Evolutionary conservation across 2,113 vertebrate species (phyloP).

Genomic region (Gambusia holbrooki): DNA sequence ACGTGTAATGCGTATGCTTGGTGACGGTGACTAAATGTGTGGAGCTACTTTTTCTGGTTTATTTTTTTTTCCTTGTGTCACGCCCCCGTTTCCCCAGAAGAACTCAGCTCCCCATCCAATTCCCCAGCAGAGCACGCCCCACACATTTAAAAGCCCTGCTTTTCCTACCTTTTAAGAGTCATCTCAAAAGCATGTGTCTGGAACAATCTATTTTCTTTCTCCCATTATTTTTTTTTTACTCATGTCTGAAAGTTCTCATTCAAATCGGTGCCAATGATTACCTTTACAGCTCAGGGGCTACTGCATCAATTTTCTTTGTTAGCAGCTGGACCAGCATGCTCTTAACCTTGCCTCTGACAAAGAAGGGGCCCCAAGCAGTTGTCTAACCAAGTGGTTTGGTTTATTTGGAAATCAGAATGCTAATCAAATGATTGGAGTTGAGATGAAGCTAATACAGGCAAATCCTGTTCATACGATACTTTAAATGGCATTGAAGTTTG

Average conservation of each 20-base stretch:
- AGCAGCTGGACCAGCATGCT: slow-evolving; percentile 31
- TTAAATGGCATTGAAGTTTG: not conserved
- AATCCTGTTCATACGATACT: not conserved
- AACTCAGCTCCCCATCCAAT: no score
- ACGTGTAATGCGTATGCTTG: no score
- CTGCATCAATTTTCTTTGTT: slow-evolving; percentile 40
- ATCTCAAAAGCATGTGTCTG: slow-evolving; percentile 23
- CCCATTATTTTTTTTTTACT: slow-evolving; percentile 1
- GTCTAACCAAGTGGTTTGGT: slow-evolving; percentile 31
- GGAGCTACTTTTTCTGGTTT: no score
- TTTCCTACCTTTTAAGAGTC: not conserved
- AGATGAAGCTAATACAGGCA: not conserved
- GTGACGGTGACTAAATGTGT: no score
- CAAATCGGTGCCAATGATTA: slow-evolving; percentile 37
- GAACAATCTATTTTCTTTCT: slow-evolving; percentile 20
- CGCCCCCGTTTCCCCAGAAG: no score
- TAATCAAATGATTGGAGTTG: no score
- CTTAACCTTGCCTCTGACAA: slow-evolving; percentile 54
- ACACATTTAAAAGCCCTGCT: no score
- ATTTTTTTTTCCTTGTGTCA: no score
- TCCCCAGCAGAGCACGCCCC: no score
- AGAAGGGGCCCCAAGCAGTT: slow-evolving; percentile 12
- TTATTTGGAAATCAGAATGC: slow-evolving; percentile 3
- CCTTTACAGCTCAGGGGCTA: slow-evolving; percentile 16
- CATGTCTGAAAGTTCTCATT: slow-evolving; percentile 6